Conservation (phyloP, 1,140 invertebrate genomes). For the Ceratosolen solmsi region DNA sequence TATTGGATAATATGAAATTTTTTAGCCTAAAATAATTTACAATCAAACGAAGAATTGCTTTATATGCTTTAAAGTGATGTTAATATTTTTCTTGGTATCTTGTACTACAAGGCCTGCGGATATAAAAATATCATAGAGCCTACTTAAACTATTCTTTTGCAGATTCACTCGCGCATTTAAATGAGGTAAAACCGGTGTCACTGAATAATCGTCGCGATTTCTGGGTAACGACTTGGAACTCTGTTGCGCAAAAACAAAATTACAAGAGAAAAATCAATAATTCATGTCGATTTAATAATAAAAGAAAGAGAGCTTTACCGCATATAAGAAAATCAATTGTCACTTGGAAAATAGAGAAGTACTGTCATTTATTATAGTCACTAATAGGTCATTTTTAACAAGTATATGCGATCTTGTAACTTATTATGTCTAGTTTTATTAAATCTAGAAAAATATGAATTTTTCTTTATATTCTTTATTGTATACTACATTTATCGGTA, state of each 20-base stretch:
- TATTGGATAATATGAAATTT: no score
- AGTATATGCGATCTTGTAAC: no score
- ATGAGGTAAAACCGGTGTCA: conserved; percentile 35
- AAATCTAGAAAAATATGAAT: no score
- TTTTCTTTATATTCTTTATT: no score
- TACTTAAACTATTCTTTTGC: conserved; percentile 40
- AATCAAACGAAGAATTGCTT: conserved; percentile 28
- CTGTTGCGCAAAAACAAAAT: not conserved
- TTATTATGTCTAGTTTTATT: no score
- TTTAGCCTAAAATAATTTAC: no score
- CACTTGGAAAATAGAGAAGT: conserved; percentile 2
- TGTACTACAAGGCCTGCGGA: not conserved
- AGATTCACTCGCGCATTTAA: conserved; percentile 37
- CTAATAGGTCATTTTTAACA: no score
- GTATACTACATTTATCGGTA: no score
- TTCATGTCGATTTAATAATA: conserved; percentile 43
- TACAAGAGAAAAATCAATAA: conserved; percentile 43
- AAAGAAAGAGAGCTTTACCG: not conserved
- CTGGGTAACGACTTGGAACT: not conserved
- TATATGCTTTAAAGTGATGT: conserved; percentile 36
- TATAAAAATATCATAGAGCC: conserved; percentile 23
- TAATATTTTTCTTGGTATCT: not conserved
- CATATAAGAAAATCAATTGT: conserved; percentile 11
- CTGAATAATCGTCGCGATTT: conserved; percentile 48
- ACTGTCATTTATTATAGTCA: not conserved